Conservation (phyloP, 2,113 vertebrate species). For the Odobenus rosmarus region DNA sequence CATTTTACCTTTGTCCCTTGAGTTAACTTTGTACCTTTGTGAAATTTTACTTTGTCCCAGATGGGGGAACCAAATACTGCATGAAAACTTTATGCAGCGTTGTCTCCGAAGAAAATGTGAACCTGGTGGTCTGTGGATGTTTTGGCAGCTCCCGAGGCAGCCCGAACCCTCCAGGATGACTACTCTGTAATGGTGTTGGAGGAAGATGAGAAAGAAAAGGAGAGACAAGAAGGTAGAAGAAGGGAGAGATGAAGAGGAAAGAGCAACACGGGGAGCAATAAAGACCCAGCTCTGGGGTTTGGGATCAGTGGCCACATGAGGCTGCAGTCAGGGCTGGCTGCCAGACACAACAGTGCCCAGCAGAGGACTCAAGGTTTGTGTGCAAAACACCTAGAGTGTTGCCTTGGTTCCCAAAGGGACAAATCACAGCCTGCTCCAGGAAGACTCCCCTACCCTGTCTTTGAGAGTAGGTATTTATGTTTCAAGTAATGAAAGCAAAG, state of each 20-base stretch:
- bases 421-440: neutral
- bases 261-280: neutral
- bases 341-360: neutral
- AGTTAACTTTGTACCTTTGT: neutral
- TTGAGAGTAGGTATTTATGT: neutral
- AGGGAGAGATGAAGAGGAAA: neutral
- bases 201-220: neutral
- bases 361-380: neutral
- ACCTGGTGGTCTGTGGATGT: neutral
- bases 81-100: neutral
- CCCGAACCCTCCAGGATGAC: neutral
- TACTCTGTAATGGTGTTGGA: neutral
- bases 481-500: constrained; percentile 19
- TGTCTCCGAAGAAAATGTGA: neutral
- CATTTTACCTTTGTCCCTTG: neutral
- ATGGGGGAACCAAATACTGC: neutral
- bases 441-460: neutral
- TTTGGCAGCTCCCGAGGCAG: neutral
- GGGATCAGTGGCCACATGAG: rapidly evolving
- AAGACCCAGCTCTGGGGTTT: neutral
- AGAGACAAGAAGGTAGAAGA: neutral
- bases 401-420: neutral
- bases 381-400: neutral
- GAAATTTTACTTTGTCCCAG: neutral
- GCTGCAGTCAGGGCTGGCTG: neutral